Evolutionary conservation across 2,888 invertebrate genomes (phyloP).

Genomic region (Timema podura): DNA sequence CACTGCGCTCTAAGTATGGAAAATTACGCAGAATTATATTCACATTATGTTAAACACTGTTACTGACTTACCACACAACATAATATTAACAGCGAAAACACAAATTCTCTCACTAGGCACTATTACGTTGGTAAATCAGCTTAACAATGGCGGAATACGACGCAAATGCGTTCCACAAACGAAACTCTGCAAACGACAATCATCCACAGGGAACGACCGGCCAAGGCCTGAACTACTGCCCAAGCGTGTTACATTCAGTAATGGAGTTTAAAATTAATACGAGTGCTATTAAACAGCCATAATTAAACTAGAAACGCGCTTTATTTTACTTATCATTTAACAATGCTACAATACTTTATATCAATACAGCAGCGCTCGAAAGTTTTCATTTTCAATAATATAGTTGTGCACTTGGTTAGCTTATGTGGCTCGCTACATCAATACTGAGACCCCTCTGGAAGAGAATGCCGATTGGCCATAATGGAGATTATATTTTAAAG

Average conservation of each 20-base stretch:
- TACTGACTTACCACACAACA: slow-evolving; percentile 14
- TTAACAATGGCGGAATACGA: slow-evolving; percentile 33
- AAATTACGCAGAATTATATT: not conserved
- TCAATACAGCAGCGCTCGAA: not conserved
- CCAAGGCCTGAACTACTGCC: slow-evolving; percentile 27
- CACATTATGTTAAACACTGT: slow-evolving; percentile 3
- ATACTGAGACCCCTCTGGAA: slow-evolving; percentile 27
- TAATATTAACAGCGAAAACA: not conserved
- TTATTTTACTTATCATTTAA: too few species aligned
- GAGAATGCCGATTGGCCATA: slow-evolving; percentile 26
- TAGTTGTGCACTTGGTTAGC: slow-evolving; percentile 28
- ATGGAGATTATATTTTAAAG: slow-evolving; percentile 13
- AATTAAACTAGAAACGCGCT: too few species aligned
- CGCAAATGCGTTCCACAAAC: slow-evolving; percentile 23
- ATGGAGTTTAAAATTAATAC: too few species aligned
- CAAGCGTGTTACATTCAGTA: slow-evolving; percentile 22
- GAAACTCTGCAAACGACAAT: slow-evolving; percentile 22
- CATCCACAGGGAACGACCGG: slow-evolving; percentile 30
- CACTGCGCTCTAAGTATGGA: not conserved
- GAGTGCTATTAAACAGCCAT: not conserved
- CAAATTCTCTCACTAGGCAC: not conserved
- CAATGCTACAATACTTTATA: too few species aligned
- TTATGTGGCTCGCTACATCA: slow-evolving; percentile 29
- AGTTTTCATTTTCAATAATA: slow-evolving; percentile 21
- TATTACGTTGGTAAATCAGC: slow-evolving; percentile 21